Evolutionary conservation across 2,888 invertebrate genomes (phyloP).

Genomic region (Muschampia staudingeri): DNA sequence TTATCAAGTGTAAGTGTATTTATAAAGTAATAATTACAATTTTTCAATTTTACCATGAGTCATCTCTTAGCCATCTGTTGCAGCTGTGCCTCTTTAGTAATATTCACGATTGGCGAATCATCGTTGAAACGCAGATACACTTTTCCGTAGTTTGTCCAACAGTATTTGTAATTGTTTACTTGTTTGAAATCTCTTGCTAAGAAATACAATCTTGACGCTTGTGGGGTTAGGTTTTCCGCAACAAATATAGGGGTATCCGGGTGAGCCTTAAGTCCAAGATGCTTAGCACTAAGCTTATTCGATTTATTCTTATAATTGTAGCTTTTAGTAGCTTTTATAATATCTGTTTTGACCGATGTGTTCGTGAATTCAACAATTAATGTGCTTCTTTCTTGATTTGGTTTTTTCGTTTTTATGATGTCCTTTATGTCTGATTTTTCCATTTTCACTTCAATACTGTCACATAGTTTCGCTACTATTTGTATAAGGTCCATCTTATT

Average conservation of each 20-base stretch:
- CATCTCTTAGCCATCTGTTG: not conserved
- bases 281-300: conserved; percentile 21
- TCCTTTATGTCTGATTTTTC: not conserved
- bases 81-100: not conserved
- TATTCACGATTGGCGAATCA: not conserved
- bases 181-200: not conserved
- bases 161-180: not conserved
- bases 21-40: no score
- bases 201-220: not conserved
- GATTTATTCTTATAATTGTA: conserved; percentile 12
- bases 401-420: not conserved
- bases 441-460: not conserved
- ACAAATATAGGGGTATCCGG: conserved; percentile 27
- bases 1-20: no score
- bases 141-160: not conserved
- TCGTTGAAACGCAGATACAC: not conserved
- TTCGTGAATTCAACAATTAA: not conserved
- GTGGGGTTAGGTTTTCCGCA: not conserved
- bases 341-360: not conserved
- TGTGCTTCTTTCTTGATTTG: not conserved
- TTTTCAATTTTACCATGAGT: not conserved
- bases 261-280: conserved; percentile 15
- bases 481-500: not conserved
- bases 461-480: not conserved
- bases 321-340: not conserved